These are phyloP conservation scores for Neostethus bicornis DNA, from an alignment of 2,797 vertebrate genomes.

Conservation along the genomic window DNA sequence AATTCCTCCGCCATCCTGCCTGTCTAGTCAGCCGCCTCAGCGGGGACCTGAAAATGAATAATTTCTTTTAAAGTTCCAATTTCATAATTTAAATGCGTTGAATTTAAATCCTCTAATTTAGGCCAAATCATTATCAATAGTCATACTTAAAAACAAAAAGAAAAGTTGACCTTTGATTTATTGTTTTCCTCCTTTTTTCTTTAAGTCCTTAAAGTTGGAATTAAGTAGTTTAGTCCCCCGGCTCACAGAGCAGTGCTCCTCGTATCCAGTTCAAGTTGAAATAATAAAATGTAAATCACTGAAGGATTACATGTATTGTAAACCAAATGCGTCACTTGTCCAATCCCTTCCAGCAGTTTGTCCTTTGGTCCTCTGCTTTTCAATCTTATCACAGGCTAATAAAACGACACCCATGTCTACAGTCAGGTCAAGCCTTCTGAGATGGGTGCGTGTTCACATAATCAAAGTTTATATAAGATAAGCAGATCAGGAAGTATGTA, in stretches of 20 bases:
- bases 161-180: slow-evolving; percentile 32
- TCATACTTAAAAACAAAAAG: slow-evolving; percentile 3
- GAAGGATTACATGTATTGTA: not conserved
- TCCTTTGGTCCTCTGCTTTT: slow-evolving; percentile 20
- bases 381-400: slow-evolving; percentile 32
- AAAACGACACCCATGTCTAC: slow-evolving; percentile 22
- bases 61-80: not conserved
- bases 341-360: not conserved
- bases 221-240: too few relatives aligned
- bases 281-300: slow-evolving; percentile 8
- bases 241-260: not conserved
- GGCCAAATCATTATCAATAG: too few relatives aligned
- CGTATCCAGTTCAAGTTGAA: not conserved
- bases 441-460: slow-evolving; percentile 7
- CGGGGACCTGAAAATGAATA: not conserved
- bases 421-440: slow-evolving; percentile 29
- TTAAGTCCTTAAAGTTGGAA: slow-evolving; percentile 1
- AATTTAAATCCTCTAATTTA: not conserved
- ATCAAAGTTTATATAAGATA: slow-evolving; percentile 29
- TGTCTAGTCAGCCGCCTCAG: slow-evolving; percentile 6
- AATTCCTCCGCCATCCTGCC: slow-evolving; percentile 74
- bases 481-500: slow-evolving; percentile 16
- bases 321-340: not conserved
- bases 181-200: slow-evolving; percentile 4
- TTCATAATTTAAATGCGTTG: not conserved